Evolutionary conservation across 1,140 invertebrate species (phyloP), one percentile per base, ranked within the genome.

Genomic region (Procambarus clarkii): DNA sequence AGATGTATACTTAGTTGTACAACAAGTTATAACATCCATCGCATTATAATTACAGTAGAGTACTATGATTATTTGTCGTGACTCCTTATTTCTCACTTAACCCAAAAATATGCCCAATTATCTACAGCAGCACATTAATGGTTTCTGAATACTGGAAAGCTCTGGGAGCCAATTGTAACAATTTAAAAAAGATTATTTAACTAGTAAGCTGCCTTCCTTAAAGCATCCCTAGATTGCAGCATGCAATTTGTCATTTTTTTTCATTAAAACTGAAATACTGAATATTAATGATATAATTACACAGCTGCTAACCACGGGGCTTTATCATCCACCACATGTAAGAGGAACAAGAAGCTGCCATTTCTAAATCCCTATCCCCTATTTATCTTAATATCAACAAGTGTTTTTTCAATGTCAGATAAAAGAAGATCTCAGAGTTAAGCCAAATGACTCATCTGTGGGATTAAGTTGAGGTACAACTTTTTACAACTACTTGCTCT

Each of bases 401-500:
- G 18, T 44, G 13, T 45, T 46, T 18, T 46, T 7, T 71, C 71
- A 86, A n/a, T 44, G 24, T 24, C 46, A 24, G 3, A 48, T 45
- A 54, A 58, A 15, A 74, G 54, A 79, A 78, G 76, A 54, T 44
- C 84, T 50, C 48, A 64, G 69, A 86, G 76, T 58, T 58, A 13
- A 48, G 80, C 78, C 44, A 69, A 45, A 9, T 54, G 50, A 54
- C 50, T 58, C 88, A 83, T 21, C 78, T 46, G 21, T 74, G 44
- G 80, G 79, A 60, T 76, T 74, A 18, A 44, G 45, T 48, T 76
- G 9, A 58, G 54, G 7, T 45, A 76, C 54, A 34, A 86, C 24
- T 34, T 76, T 34, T 58, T 54, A 24, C 46, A 71, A 46, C 86
- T 91, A 92, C 81, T 92, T 92, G 77, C 90, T 92, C 74, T 92